These are phyloP conservation scores for Cydia fagiglandana DNA, from an alignment of 1,140 invertebrate genomes.

Conservation along the genomic window DNA sequence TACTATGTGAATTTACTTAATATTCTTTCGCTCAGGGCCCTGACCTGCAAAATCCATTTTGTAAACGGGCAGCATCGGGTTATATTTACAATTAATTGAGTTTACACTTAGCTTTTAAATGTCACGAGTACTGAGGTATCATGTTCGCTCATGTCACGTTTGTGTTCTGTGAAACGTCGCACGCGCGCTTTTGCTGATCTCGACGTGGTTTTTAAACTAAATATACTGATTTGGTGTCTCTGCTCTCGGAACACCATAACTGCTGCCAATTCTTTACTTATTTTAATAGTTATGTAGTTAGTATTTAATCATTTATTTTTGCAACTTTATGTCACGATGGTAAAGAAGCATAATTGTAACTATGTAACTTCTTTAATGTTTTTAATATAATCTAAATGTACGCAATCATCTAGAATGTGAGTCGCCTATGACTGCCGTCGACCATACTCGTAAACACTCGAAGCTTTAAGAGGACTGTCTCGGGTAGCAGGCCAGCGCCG, in stretches of 20 bases:
- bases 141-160: slow-evolving; percentile 26
- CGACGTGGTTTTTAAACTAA: slow-evolving; percentile 21
- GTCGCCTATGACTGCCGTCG: slow-evolving; percentile 4
- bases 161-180: slow-evolving; percentile 26
- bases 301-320: slow-evolving; percentile 30
- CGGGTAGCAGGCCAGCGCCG: not conserved
- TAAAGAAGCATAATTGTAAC: slow-evolving; percentile 2
- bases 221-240: slow-evolving; percentile 12
- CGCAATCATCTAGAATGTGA: not conserved
- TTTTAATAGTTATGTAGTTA: slow-evolving; percentile 24
- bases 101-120: not conserved
- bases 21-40: slow-evolving; percentile 12
- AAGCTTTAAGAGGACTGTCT: slow-evolving; percentile 13
- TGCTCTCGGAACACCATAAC: not conserved
- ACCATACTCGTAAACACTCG: slow-evolving; percentile 6
- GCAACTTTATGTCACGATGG: not conserved
- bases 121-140: not conserved
- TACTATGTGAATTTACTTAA: not conserved
- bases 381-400: not conserved
- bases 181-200: slow-evolving; percentile 31
- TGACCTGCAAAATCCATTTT: not conserved
- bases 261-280: slow-evolving; percentile 26
- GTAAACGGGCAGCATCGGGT: not conserved
- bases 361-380: slow-evolving; percentile 12
- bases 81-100: not conserved